These are phyloP conservation scores for Papilio gigon DNA, from an alignment of 2,888 invertebrate species.

Conservation along the genomic window DNA sequence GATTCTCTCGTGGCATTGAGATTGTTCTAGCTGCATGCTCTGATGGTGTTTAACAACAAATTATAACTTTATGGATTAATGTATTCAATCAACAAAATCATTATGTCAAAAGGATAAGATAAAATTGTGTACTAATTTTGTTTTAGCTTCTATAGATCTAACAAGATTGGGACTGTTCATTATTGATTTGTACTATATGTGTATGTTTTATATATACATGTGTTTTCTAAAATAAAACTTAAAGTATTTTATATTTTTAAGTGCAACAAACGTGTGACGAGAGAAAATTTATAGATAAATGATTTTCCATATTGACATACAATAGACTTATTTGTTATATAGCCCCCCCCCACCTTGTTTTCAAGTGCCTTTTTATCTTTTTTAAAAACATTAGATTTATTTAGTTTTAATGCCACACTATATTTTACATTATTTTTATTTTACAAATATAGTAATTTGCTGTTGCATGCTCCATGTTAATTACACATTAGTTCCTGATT, in stretches of 20 bases:
- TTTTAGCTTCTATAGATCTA: conserved; percentile 50
- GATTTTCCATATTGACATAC: conserved; percentile 56
- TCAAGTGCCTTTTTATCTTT: conserved; percentile 73
- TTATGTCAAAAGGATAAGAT: conserved; percentile 32
- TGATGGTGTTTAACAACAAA: conserved; percentile 29
- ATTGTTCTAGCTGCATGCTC: conserved; percentile 46
- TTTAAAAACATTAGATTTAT: conserved; percentile 58
- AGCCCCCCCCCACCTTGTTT: conserved; percentile 72
- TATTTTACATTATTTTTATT: conserved; percentile 53
- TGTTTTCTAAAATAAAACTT: conserved; percentile 61
- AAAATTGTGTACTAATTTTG: conserved; percentile 43
- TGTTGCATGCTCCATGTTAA: conserved; percentile 62
- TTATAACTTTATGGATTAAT: conserved; percentile 14
- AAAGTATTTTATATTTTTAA: conserved; percentile 74
- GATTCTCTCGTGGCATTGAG: conserved; percentile 80
- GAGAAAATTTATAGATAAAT: conserved; percentile 69
- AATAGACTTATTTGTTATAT: conserved; percentile 58
- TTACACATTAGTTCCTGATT: conserved; percentile 64
- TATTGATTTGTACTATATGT: conserved; percentile 69
- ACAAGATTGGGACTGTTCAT: conserved; percentile 62
- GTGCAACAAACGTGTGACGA: conserved; percentile 79
- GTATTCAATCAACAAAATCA: conserved; percentile 32
- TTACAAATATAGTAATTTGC: conserved; percentile 63
- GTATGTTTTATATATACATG: conserved; percentile 65
- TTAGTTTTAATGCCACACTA: conserved; percentile 59